Evolutionary conservation across 2,888 invertebrate genomes (phyloP).

Genomic region (Noctua fimbriata): DNA sequence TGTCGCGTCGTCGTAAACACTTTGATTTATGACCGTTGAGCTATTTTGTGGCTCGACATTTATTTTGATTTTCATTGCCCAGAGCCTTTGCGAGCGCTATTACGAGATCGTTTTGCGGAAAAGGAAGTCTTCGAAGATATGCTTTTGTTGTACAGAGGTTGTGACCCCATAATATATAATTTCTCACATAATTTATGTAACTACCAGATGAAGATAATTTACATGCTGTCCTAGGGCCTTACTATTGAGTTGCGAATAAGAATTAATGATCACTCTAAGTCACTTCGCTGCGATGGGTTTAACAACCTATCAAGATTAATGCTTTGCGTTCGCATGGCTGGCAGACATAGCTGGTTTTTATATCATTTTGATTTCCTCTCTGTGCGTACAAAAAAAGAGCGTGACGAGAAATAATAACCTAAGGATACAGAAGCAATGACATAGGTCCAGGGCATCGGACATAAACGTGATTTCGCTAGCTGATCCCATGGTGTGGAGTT

Average conservation of each 20-base stretch:
- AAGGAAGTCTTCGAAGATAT: constrained; percentile 57
- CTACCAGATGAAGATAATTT: constrained; percentile 52
- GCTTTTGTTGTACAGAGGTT: constrained; percentile 57
- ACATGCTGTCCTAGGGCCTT: constrained; percentile 35
- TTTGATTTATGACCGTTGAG: constrained; percentile 77
- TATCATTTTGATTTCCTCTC: constrained; percentile 47
- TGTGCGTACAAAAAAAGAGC: constrained; percentile 33
- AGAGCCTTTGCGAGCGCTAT: constrained; percentile 56
- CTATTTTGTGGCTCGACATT: constrained; percentile 76
- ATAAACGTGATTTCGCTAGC: constrained; percentile 12
- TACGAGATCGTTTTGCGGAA: constrained; percentile 59
- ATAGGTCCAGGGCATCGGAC: neutral
- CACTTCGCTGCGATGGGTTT: constrained; percentile 43
- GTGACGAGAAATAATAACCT: constrained; percentile 45
- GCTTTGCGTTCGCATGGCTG: constrained; percentile 36
- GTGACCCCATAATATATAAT: constrained; percentile 47
- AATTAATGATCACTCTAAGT: constrained; percentile 43
- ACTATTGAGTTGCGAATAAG: constrained; percentile 49
- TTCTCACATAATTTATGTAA: constrained; percentile 55
- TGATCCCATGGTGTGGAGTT: constrained; percentile 1
- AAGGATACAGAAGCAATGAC: constrained; percentile 34
- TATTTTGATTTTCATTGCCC: constrained; percentile 76
- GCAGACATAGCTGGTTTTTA: constrained; percentile 28
- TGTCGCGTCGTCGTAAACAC: constrained; percentile 77
- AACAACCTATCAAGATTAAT: constrained; percentile 42